A percentile compares a stretch with the other conserved stretches of the same genome.
Evolutionary conservation across 2,888 invertebrate species (phyloP).

Genomic region (Bibio marci): DNA sequence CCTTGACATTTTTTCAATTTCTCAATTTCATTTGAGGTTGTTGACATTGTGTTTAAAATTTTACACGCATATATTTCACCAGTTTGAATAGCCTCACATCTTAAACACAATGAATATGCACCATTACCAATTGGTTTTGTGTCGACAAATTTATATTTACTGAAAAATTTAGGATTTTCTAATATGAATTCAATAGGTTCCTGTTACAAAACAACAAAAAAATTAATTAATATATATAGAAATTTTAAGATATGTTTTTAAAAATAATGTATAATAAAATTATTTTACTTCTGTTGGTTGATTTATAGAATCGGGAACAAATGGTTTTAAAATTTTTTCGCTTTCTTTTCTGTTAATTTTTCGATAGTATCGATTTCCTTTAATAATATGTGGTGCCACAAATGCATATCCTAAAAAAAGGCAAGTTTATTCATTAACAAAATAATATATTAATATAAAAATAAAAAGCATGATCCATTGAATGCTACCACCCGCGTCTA

Average conservation of each 20-base stretch:
- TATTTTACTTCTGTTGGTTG: neutral
- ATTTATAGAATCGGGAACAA: neutral
- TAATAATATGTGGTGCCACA: constrained; percentile 6
- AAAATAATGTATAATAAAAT: neutral
- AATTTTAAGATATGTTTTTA: neutral
- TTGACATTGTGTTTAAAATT: constrained; percentile 28
- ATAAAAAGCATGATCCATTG: neutral
- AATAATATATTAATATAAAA: no score
- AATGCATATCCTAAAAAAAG: constrained; percentile 9
- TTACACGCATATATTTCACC: constrained; percentile 75
- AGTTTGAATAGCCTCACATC: constrained; percentile 56
- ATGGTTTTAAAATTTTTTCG: neutral
- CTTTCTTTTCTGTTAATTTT: neutral
- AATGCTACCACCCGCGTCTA: no score
- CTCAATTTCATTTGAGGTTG: constrained; percentile 43
- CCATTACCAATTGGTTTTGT: constrained; percentile 64
- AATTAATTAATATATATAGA: neutral
- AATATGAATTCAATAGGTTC: neutral
- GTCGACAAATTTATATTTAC: constrained; percentile 54
- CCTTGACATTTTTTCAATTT: constrained; percentile 71
- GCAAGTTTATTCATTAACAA: no score
- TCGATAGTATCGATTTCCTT: neutral
- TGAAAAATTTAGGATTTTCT: constrained; percentile 61
- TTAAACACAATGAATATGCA: constrained; percentile 72
- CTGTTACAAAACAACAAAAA: neutral